These are phyloP conservation scores for Galeopsomyia nigrocyanea DNA, from an alignment of 2,888 invertebrate species.

Conservation along the genomic window DNA sequence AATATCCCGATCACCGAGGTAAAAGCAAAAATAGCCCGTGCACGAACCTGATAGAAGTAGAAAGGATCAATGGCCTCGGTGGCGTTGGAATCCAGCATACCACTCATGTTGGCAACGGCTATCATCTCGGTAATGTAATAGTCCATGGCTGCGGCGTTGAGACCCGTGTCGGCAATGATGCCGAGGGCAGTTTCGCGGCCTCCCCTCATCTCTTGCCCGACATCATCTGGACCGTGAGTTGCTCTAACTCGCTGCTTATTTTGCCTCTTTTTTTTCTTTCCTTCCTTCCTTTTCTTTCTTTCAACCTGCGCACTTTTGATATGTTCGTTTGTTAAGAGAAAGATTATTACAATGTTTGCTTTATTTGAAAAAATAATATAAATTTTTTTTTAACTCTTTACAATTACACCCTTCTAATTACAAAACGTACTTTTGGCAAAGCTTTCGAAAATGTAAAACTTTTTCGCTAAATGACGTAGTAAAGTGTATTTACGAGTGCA, in stretches of 20 bases:
- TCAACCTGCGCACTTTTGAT: too few species aligned
- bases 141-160: constrained; percentile 21
- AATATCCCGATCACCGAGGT: too few species aligned
- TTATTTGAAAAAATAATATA: too few species aligned
- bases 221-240: too few species aligned
- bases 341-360: too few species aligned
- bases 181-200: constrained; percentile 20
- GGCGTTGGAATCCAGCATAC: constrained; percentile 14
- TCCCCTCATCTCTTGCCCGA: constrained; percentile 27
- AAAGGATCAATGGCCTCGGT: constrained; percentile 67
- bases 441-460: background rate
- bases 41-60: constrained; percentile 69
- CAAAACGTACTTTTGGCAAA: background rate
- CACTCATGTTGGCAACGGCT: constrained; percentile 9
- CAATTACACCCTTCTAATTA: too few species aligned
- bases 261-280: too few species aligned
- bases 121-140: constrained; percentile 27
- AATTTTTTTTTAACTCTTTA: too few species aligned
- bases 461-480: background rate
- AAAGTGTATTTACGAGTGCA: background rate
- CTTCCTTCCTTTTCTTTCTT: too few species aligned
- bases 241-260: too few species aligned
- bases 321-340: too few species aligned
- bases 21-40: too few species aligned
- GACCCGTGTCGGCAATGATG: constrained; percentile 32